phyloP scores from a whole-genome alignment of 2,797 vertebrate genomes.

The Columba guinea region DNA sequence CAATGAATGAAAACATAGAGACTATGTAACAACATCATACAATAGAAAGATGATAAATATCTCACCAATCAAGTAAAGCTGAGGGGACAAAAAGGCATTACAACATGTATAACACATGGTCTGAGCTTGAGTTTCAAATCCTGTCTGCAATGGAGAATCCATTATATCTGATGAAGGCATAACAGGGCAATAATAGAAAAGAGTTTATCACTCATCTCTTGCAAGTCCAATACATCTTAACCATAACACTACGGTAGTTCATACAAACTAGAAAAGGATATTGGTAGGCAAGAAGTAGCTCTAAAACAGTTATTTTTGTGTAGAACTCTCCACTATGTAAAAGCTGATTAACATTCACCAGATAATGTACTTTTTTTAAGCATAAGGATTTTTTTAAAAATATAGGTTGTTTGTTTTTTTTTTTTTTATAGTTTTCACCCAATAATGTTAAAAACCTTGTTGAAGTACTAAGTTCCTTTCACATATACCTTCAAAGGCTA shows the following conservation, averaged over 20 bases:
- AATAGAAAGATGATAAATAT: not conserved
- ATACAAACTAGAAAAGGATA: not conserved
- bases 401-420: too few relatives aligned
- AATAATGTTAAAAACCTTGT: not conserved
- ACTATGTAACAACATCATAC: not conserved
- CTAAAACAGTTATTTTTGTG: not conserved
- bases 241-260: not conserved
- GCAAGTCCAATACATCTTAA: not conserved
- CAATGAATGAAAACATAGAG: not conserved
- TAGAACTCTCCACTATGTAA: not conserved
- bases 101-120: fast-evolving
- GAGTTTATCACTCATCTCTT: not conserved
- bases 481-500: not conserved
- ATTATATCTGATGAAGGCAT: not conserved
- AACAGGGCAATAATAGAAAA: not conserved
- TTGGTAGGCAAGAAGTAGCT: not conserved
- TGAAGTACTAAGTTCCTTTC: not conserved
- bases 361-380: too few relatives aligned
- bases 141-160: not conserved
- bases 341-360: not conserved
- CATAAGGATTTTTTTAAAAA: too few relatives aligned
- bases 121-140: not conserved
- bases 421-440: not conserved
- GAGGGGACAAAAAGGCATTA: not conserved
- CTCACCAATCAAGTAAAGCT: not conserved